phyloP scores from a whole-genome alignment of 2,888 invertebrate species.

The Drepanosiphum platanoidis region DNA sequence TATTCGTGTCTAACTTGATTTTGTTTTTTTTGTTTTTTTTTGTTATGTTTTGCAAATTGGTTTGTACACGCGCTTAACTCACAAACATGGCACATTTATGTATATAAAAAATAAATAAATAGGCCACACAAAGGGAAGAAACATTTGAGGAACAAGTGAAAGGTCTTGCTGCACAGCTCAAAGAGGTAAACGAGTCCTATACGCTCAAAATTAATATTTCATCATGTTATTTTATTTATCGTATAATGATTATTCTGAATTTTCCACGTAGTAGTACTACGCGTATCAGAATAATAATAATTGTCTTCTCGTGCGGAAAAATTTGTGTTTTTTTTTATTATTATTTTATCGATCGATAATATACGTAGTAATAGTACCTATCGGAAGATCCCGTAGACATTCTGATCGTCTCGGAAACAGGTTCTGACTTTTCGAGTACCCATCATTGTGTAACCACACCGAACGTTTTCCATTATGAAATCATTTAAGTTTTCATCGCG shows the following conservation, averaged over 20 bases:
- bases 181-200: constrained; percentile 79
- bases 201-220: constrained; percentile 24
- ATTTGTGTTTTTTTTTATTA: background rate
- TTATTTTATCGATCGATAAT: background rate
- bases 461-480: too few relatives aligned
- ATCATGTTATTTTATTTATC: background rate
- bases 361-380: too few relatives aligned
- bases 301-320: background rate
- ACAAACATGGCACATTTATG: constrained; percentile 66
- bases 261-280: background rate
- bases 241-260: background rate
- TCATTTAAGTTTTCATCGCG: background rate
- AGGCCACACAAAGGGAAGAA: constrained; percentile 97
- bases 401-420: too few relatives aligned
- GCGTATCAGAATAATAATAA: background rate
- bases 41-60: constrained; percentile 63
- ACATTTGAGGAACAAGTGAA: constrained; percentile 91
- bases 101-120: constrained; percentile 67
- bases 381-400: background rate
- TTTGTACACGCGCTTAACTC: constrained; percentile 65
- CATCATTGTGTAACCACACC: background rate
- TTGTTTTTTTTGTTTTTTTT: constrained; percentile 64
- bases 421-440: background rate
- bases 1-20: constrained; percentile 57
- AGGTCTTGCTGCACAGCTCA: constrained; percentile 86